Percentiles rank a stretch among this genome's conserved stretches.
Evolutionary conservation across 2,797 vertebrate species (phyloP).

Genomic region (Tokudaia tokunoshimensis): DNA sequence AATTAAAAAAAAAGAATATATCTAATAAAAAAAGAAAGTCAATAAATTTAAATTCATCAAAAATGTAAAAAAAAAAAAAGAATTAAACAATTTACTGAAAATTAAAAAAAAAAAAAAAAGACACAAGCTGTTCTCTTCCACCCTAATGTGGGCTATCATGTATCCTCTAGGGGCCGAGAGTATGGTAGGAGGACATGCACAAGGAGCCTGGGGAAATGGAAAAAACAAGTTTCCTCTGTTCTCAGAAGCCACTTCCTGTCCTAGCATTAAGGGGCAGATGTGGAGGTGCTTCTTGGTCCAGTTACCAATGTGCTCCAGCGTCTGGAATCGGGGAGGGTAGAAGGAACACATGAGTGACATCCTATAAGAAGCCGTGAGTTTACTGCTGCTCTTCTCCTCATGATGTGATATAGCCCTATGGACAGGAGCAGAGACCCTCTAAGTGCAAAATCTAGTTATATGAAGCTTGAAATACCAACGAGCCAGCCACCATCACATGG

Average conservation of each 20-base stretch:
- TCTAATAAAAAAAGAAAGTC: no score
- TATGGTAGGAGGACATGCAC: rapidly evolving
- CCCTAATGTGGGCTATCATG: neutral
- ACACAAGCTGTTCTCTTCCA: neutral
- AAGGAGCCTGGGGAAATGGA: neutral
- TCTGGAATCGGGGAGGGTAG: neutral
- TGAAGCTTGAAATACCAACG: no score
- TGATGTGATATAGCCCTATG: neutral
- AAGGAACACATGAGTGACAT: neutral
- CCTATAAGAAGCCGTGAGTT: neutral
- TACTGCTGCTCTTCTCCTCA: neutral
- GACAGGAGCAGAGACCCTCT: neutral
- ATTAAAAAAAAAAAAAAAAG: no score
- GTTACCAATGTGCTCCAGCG: neutral
- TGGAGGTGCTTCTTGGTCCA: neutral
- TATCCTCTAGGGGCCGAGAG: neutral
- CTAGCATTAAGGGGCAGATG: neutral
- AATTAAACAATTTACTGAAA: no score
- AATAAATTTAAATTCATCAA: no score
- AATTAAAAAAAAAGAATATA: no score
- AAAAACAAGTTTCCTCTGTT: neutral
- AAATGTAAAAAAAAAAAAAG: no score
- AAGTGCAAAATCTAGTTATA: neutral
- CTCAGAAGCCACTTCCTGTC: neutral
- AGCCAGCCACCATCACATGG: neutral